Conservation (phyloP, 2,797 vertebrate genomes). For the Danio jaintianensis region DNA sequence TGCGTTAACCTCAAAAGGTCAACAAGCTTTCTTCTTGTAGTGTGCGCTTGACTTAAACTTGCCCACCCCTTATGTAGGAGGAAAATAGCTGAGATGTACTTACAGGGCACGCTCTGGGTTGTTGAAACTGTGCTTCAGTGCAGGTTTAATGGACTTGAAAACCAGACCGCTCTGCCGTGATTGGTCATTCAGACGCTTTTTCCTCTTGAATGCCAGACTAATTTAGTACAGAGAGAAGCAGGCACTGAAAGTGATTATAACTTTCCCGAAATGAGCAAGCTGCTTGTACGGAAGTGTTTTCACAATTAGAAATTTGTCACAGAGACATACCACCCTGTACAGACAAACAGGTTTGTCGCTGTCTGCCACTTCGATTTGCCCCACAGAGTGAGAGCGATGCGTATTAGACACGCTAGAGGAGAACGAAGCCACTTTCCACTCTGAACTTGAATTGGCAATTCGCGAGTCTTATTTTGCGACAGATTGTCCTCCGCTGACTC, state of each 20-base stretch:
- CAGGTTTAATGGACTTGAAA: constrained; percentile 31
- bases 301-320: neutral
- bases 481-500: constrained; percentile 40
- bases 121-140: neutral
- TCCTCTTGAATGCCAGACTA: constrained; percentile 1
- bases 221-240: constrained; percentile 6
- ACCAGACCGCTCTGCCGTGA: neutral
- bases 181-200: constrained; percentile 9
- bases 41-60: neutral
- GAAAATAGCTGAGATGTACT: constrained; percentile 6
- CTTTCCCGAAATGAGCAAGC: constrained; percentile 11
- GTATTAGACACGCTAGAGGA: constrained; percentile 26
- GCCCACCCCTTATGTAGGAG: neutral
- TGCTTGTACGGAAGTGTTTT: neutral
- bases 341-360: neutral
- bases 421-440: constrained; percentile 7
- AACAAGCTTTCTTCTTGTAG: constrained; percentile 9
- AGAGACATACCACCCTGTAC: neutral
- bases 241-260: neutral
- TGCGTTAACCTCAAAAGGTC: neutral
- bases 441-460: constrained; percentile 43
- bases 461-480: constrained; percentile 24
- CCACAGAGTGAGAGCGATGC: neutral
- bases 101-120: neutral
- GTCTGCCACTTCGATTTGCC: neutral